Evolutionary conservation across 2,797 vertebrate genomes (phyloP).

Genomic region (Decapterus maruadsi): DNA sequence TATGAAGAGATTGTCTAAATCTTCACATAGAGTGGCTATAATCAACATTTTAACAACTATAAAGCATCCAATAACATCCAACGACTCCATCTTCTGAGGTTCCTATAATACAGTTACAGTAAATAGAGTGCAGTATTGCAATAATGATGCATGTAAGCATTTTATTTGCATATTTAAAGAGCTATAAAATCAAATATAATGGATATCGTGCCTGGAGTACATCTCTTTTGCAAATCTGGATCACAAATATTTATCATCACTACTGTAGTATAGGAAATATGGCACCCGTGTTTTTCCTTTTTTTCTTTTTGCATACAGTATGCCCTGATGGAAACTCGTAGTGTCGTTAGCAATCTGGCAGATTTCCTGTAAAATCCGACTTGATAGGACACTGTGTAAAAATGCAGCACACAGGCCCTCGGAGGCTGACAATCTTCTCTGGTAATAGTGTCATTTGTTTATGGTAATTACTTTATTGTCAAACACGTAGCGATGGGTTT

Average conservation of each 20-base stretch:
- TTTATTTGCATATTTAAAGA: background rate
- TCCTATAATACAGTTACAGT: background rate
- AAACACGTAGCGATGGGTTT: conserved; percentile 42
- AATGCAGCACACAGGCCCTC: conserved; percentile 25
- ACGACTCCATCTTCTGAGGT: background rate
- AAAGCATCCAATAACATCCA: no score
- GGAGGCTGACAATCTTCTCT: conserved; percentile 45
- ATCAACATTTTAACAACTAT: no score
- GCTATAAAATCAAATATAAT: background rate
- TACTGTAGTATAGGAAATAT: background rate
- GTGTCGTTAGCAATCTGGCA: conserved; percentile 26
- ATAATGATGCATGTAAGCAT: background rate
- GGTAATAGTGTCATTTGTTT: conserved; percentile 71
- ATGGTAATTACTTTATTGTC: conserved; percentile 72
- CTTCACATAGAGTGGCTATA: no score
- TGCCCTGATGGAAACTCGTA: background rate
- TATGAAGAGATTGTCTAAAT: no score
- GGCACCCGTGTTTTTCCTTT: background rate
- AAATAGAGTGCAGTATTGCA: no score
- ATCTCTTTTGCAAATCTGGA: background rate
- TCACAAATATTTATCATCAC: background rate
- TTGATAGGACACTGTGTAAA: conserved; percentile 12
- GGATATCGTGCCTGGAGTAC: background rate
- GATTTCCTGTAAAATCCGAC: conserved; percentile 35
- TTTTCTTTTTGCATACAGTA: no score